Base-by-base conservation (phyloP, 2,888 invertebrate species). In the Cheilosia vernalis region DNA sequence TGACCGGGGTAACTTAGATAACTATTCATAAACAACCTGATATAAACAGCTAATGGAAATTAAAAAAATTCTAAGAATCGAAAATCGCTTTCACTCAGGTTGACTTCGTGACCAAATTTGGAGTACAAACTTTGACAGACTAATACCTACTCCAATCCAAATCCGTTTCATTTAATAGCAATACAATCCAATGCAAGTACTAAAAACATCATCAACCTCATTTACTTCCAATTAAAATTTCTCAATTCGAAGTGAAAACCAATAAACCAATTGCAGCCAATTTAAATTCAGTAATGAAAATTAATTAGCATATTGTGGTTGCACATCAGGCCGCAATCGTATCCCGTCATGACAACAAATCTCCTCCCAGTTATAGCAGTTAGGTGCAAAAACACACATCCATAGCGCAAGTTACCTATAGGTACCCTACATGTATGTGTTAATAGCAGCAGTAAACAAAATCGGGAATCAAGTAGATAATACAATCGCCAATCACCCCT, bases 291-390 rank as follows among this genome's bases (percentile, higher is more conserved):
- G 76, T 76, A 85, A 81, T 85, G 61, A 56, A 85, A 85, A 85
- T 85, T 81, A 85, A 85, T 85, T 85, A 85, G 81, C 72, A 81
- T 77, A 81, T 85, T 85, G 81, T 85, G 85, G 85, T 85, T 66
- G 55, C 7, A 51, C 58, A 74, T 58, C 73, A 78, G 4, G n/a
- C 73, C 66, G n/a, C 73, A 79, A 69, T 66, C 44, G 37, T 56
- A 10, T 63, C 27, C 60, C 42, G 53, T 58, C 33, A 47, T 37
- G 60, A 49, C 51, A 40, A 70, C 63, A 77, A 69, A 78, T 66
- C 63, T 55, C 10, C 37, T 40, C 30, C 55, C 42, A 27, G 15
- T 24, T 47, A 49, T 30, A 49, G 9, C 33, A 19, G 19, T n/a
- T 47, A 69, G 33, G 47, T 47, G 33, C 56, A 42, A 15, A 44